Base-by-base conservation (phyloP, 1,140 invertebrate species). In the Bombus haemorrhoidalis region DNA sequence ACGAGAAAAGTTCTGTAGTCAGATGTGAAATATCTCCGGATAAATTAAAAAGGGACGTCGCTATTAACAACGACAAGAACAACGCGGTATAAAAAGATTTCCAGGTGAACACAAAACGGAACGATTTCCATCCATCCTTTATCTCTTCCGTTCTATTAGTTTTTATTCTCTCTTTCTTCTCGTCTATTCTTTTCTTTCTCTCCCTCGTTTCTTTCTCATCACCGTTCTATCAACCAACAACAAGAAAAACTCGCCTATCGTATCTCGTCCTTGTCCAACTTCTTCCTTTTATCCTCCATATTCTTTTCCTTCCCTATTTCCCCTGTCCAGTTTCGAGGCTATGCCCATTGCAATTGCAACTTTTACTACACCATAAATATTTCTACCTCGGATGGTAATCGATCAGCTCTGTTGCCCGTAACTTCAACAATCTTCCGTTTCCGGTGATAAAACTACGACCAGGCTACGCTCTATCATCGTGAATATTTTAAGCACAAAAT, bases 321-420 rank as follows among this genome's bases (percentile, higher is more conserved):
- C 37, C 4, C 41, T 39, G 57, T 72, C 43, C 43, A 47, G 32
- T 72, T 62, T 72, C 32, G 34, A 78, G 9, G 37, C 25, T 25
- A 37, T n/a, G 18, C 59, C 69, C 37, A 37, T 66, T 39, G 84
- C 69, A 62, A 81, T 64, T 74, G 59, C 59, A 81, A 81, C 28
- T 74, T 80, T 85, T 75, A 85, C 71, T 81, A 62, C 71, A 28
- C 71, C 71, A 53, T 85, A 85, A 85, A 85, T 85, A 85, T 74
- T 85, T 85, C 71, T 57, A n/a, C 59, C 57, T 12, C 28, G 43
- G 71, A 74, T 81, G 62, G 79, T 85, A 81, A 75, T 81, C 84
- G 84, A 85, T 85, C 78, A 79, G 53, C 12, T 74, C n/a, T 37
- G 12, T 13, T 18, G 28, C 10, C 22, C 37, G 75, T 32, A 62